A percentile compares a stretch with the other conserved stretches of the same genome.
phyloP scores from a whole-genome alignment of 2,888 invertebrate species.

The Azorinus chamasolen region DNA sequence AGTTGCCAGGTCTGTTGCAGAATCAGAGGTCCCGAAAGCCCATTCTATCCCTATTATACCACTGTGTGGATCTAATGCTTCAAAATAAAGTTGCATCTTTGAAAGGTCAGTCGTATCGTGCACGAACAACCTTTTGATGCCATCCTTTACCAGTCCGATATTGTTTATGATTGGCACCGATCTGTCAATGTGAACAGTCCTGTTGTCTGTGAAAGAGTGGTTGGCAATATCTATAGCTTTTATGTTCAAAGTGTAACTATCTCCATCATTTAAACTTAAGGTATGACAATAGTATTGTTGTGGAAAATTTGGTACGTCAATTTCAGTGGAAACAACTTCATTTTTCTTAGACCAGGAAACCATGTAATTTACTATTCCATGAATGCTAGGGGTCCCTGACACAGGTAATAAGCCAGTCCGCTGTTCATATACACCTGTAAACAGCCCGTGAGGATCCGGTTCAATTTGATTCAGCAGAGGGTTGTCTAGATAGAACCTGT shows the following conservation, averaged over 20 bases:
- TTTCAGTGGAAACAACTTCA: neutral
- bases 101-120: conserved; percentile 68
- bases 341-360: conserved; percentile 23
- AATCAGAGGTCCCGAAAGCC: conserved; percentile 58
- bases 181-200: conserved; percentile 61
- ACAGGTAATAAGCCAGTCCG: conserved; percentile 47
- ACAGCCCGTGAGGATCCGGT: conserved; percentile 13
- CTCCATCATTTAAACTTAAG: conserved; percentile 47
- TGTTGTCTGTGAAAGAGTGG: conserved; percentile 45
- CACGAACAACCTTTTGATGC: conserved; percentile 50
- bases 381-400: conserved; percentile 59
- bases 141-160: conserved; percentile 59
- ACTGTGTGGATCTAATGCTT: conserved; percentile 69
- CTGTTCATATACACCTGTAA: conserved; percentile 62
- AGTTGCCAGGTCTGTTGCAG: conserved; percentile 4
- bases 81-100: conserved; percentile 61
- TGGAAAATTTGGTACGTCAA: conserved; percentile 9
- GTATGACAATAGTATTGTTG: conserved; percentile 45
- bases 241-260: conserved; percentile 53
- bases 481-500: conserved; percentile 36
- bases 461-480: conserved; percentile 56
- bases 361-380: conserved; percentile 50
- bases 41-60: conserved; percentile 64
- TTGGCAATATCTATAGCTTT: conserved; percentile 62
- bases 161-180: conserved; percentile 61